Evolutionary conservation across 2,888 invertebrate species (phyloP), one percentile per base, ranked within the genome.

Genomic region (Athalia circularis): DNA sequence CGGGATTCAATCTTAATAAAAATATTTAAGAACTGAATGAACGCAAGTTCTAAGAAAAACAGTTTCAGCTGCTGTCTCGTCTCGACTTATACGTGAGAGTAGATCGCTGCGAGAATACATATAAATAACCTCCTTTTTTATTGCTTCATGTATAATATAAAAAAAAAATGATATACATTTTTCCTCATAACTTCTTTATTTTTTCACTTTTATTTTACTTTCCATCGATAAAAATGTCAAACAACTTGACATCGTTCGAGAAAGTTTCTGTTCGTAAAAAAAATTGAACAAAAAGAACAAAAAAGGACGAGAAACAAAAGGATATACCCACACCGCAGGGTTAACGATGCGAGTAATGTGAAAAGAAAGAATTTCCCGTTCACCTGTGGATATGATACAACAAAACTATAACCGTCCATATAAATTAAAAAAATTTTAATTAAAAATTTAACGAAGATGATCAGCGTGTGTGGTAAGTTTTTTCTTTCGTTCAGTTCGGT

Each of bases 221-320:
- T 11, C 7, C 45, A 59, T 57, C 47, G 43, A 77, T 77, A 70
- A 77, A 77, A 77, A 70, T 78, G 81, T 86, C 83, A 81, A 82
- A 82, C 81, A 79, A 83, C 80, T 86, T 83, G 29, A 29, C 80
- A 83, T 85, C 79, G 81, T 78, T 80, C 11, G 6, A 6, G 47
- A 9, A 13, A 52, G 9, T 50, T 29, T 29, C 29, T 29, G 0
- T 29, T 29, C 29, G 9, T 9, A 11, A 29, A 43, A 29, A 29
- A 3, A 64, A 64, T 29, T 29, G 2, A 29, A 29, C 6, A 11
- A 29, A 43, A 29, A 64, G 0, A 64, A 29, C 1, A 8, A 29
- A 43, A 62, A n/a, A 15, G 8, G 6, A 65, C 4, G 15, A 48
- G 13, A 50, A 65, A 65, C 0, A 15, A 67, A 15, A 8, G 15